Evolutionary conservation across 2,797 vertebrate genomes (phyloP).

Genomic region (Scleropages formosus): DNA sequence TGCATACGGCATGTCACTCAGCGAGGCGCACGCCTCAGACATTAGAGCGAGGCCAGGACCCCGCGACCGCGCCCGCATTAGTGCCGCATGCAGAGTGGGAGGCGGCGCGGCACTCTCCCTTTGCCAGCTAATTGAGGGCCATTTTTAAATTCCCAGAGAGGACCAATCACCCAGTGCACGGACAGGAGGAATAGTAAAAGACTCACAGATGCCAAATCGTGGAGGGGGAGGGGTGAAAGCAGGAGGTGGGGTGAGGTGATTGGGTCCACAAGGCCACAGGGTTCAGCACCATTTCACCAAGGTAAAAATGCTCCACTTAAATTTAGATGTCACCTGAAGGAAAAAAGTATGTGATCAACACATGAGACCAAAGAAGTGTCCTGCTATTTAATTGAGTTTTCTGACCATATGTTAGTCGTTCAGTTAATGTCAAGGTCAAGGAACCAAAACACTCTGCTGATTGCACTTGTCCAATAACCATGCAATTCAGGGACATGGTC

Average conservation of each 20-base stretch:
- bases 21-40: conserved; percentile 35
- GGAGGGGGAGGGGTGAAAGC: background rate
- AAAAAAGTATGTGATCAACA: background rate
- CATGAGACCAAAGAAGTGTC: too few relatives aligned
- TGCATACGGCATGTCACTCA: conserved; percentile 49
- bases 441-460: background rate
- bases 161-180: conserved; percentile 58
- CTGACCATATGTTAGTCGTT: too few relatives aligned
- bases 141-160: conserved; percentile 64
- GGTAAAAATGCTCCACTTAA: conserved; percentile 4
- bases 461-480: background rate
- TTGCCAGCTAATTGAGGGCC: conserved; percentile 61
- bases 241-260: conserved; percentile 35
- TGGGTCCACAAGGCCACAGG: conserved; percentile 6
- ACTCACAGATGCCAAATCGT: conserved; percentile 24
- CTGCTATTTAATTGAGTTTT: too few relatives aligned
- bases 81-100: conserved; percentile 61
- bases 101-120: conserved; percentile 36
- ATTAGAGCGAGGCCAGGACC: conserved; percentile 64
- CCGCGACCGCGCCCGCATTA: conserved; percentile 42
- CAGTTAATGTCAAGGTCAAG: too few relatives aligned
- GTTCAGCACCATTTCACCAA: conserved; percentile 10
- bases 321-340: conserved; percentile 17
- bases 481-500: too few relatives aligned
- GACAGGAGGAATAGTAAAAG: conserved; percentile 46